Percentiles rank a stretch among this genome's conserved stretches.
Conservation (phyloP, 2,113 vertebrate genomes). For the Elaphurus davidianus region DNA sequence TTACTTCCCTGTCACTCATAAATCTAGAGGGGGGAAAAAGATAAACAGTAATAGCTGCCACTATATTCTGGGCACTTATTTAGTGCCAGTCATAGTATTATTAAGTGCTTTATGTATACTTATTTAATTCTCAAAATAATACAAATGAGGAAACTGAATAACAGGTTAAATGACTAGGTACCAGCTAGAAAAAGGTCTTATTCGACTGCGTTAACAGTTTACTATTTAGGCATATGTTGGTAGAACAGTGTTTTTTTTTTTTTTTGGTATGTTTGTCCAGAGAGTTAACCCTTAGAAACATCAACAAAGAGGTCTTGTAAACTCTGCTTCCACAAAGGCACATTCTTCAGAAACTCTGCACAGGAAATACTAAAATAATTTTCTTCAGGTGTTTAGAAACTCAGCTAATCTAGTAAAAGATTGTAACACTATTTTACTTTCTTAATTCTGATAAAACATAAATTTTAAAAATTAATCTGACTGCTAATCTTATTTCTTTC, state of each 20-base stretch:
- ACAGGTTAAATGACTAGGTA: not conserved
- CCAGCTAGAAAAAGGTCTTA: not conserved
- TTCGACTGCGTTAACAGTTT: not conserved
- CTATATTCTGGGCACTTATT: not conserved
- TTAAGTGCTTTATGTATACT: not conserved
- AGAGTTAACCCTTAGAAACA: conserved; percentile 22
- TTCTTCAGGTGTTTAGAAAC: conserved; percentile 18
- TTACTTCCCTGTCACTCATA: not conserved
- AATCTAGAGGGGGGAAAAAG: not conserved
- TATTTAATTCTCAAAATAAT: not conserved
- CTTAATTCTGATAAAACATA: not conserved
- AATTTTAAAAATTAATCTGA: not conserved
- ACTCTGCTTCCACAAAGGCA: not conserved
- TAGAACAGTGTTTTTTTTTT: not conserved
- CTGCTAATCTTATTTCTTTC: not conserved
- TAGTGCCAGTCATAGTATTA: not conserved
- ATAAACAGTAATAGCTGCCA: not conserved
- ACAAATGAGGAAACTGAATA: not conserved
- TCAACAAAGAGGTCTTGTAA: not conserved
- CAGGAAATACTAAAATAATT: conserved; percentile 22
- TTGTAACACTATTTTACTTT: not conserved
- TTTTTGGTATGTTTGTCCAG: not conserved
- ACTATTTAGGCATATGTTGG: not conserved
- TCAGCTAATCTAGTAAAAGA: conserved; percentile 23
- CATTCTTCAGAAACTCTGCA: not conserved